phyloP scores from a whole-genome alignment of 1,140 invertebrate species.

The Trialeurodes vaporariorum region DNA sequence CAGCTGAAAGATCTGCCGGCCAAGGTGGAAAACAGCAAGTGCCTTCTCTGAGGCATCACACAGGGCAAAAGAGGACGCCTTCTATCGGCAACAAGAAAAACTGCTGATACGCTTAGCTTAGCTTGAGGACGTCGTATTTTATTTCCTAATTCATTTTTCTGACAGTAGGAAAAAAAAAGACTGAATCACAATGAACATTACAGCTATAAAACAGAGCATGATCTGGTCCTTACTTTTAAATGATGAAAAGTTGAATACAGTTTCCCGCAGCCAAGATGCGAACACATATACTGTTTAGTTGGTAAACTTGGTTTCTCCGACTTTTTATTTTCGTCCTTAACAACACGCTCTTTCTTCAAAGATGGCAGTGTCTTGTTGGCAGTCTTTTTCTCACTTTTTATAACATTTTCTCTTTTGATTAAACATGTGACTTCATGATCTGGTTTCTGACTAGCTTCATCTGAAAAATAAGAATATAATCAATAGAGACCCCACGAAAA shows the following conservation, averaged over 20 bases:
- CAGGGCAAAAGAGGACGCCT: too few species aligned
- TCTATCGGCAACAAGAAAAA: not conserved
- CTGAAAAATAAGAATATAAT: not conserved
- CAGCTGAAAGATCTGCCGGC: too few species aligned
- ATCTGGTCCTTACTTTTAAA: slow-evolving; percentile 42
- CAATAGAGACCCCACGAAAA: not conserved
- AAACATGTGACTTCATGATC: slow-evolving; percentile 5
- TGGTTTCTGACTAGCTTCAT: slow-evolving; percentile 17
- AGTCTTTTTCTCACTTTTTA: not conserved
- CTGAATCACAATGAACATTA: not conserved
- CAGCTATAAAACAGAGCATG: slow-evolving; percentile 1
- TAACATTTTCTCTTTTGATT: not conserved
- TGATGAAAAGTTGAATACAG: slow-evolving; percentile 44
- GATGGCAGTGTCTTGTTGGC: not conserved
- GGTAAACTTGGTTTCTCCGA: slow-evolving; percentile 4
- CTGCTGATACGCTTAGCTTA: too few species aligned
- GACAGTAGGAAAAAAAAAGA: not conserved
- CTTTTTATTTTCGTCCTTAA: not conserved
- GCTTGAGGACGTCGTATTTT: too few species aligned
- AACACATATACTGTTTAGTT: slow-evolving; percentile 31
- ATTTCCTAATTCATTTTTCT: not conserved
- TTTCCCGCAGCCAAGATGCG: slow-evolving; percentile 39
- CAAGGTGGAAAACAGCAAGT: too few species aligned
- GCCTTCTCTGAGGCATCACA: too few species aligned
- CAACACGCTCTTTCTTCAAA: slow-evolving; percentile 9